Percentiles rank a stretch among this genome's conserved stretches.
phyloP scores from a whole-genome alignment of 2,888 invertebrate species.

The Eumacrocentrus americanus region DNA sequence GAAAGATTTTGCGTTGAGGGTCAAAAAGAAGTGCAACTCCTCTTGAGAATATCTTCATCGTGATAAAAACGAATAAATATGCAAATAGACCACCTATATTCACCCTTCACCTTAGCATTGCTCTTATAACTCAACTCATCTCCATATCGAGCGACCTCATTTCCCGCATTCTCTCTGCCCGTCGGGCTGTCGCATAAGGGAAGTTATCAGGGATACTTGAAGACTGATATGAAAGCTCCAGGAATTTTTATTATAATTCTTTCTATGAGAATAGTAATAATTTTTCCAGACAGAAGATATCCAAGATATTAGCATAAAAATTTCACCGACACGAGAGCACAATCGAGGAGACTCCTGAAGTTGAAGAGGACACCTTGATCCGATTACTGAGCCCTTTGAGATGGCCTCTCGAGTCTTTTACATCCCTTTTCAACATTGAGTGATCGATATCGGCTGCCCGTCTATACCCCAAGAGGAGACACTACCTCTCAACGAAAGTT shows the following conservation, averaged over 20 bases:
- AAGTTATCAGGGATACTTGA: background rate
- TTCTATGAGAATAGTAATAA: background rate
- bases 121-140: background rate
- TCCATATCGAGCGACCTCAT: background rate
- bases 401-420: conserved; percentile 9
- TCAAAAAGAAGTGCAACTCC: too few species aligned
- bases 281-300: too few species aligned
- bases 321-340: background rate
- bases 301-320: background rate
- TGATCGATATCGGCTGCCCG: conserved; percentile 16
- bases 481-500: background rate
- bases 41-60: too few species aligned
- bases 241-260: background rate
- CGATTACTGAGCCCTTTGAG: conserved; percentile 18
- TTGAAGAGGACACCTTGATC: conserved; percentile 2
- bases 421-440: background rate
- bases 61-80: conserved; percentile 45
- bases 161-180: background rate
- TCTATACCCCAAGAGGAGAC: too few species aligned
- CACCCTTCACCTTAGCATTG: conserved; percentile 9
- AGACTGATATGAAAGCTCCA: background rate
- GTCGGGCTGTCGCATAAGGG: too few species aligned
- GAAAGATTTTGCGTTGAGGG: too few species aligned
- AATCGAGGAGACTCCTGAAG: background rate
- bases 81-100: conserved; percentile 37